Evolutionary conservation across 2,797 vertebrate genomes (phyloP).

Genomic region (Hyperoplus immaculatus): DNA sequence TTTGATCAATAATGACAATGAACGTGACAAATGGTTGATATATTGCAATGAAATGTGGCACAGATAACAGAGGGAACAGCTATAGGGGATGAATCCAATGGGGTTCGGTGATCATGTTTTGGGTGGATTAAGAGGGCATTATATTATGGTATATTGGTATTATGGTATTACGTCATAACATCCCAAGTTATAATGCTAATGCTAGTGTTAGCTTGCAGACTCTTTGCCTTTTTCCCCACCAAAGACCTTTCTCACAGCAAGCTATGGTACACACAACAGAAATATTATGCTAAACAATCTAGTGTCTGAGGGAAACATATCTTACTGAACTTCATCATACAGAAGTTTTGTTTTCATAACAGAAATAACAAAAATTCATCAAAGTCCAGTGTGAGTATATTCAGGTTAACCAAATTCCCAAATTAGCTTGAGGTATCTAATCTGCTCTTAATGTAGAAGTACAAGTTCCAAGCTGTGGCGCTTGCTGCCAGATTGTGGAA

Average conservation of each 20-base stretch:
- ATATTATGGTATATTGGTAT: not conserved
- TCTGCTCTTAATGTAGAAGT: constrained; percentile 1
- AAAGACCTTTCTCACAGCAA: too few species aligned
- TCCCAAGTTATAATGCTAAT: not conserved
- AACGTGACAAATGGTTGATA: not conserved
- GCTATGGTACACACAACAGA: too few species aligned
- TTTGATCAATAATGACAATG: not conserved
- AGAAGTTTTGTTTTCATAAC: too few species aligned
- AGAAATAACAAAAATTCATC: too few species aligned
- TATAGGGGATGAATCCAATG: not conserved
- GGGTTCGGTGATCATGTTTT: not conserved
- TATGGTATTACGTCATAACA: too few species aligned
- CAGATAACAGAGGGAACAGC: not conserved
- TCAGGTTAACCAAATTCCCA: too few species aligned
- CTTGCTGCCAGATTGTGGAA: not conserved
- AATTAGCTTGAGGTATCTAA: not conserved
- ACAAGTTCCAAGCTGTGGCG: not conserved
- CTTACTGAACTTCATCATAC: too few species aligned
- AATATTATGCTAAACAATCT: too few species aligned
- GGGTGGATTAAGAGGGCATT: not conserved
- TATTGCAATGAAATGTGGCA: not conserved
- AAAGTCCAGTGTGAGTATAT: too few species aligned
- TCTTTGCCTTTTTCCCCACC: too few species aligned
- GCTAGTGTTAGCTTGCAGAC: not conserved
- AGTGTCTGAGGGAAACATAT: too few species aligned